A percentile compares a stretch with the other conserved stretches of the same genome.
phyloP scores from a whole-genome alignment of 1,140 invertebrate species.

The Piezodorus guildinii region DNA sequence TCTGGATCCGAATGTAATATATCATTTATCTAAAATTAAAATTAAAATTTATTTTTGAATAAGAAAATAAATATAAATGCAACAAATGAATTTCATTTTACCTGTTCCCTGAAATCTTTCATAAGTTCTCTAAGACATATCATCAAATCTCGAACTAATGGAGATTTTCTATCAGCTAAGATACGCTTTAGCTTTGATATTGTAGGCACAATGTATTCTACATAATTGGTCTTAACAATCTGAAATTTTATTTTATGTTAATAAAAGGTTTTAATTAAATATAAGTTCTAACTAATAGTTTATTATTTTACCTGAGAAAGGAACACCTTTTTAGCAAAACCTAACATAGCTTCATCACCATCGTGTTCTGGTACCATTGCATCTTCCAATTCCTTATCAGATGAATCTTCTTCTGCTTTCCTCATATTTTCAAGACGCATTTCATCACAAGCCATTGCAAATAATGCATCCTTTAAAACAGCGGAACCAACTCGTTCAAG shows the following conservation, averaged over 20 bases:
- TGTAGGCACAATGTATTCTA: constrained; percentile 45
- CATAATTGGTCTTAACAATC: constrained; percentile 41
- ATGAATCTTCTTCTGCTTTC: constrained; percentile 34
- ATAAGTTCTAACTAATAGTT: not conserved
- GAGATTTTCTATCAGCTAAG: constrained; percentile 33
- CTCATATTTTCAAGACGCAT: not conserved
- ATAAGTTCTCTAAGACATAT: constrained; percentile 38
- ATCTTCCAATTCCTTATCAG: constrained; percentile 30
- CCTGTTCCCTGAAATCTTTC: constrained; percentile 43
- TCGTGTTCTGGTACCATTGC: constrained; percentile 1
- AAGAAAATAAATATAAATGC: too few relatives aligned
- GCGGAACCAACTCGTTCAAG: constrained; percentile 30
- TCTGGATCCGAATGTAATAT: too few relatives aligned
- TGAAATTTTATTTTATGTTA: constrained; percentile 27
- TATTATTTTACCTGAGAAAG: constrained; percentile 18
- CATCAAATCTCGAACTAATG: constrained; percentile 35
- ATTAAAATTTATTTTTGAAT: too few relatives aligned
- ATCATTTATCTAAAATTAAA: too few relatives aligned
- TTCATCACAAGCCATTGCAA: constrained; percentile 2
- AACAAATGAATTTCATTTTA: constrained; percentile 21
- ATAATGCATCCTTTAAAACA: not conserved
- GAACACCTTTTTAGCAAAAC: constrained; percentile 9
- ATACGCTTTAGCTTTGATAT: constrained; percentile 43
- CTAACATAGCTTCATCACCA: not conserved
- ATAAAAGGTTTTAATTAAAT: not conserved